Conservation (phyloP, 2,888 invertebrate genomes). For the Hirtodrosophila alboralis region DNA sequence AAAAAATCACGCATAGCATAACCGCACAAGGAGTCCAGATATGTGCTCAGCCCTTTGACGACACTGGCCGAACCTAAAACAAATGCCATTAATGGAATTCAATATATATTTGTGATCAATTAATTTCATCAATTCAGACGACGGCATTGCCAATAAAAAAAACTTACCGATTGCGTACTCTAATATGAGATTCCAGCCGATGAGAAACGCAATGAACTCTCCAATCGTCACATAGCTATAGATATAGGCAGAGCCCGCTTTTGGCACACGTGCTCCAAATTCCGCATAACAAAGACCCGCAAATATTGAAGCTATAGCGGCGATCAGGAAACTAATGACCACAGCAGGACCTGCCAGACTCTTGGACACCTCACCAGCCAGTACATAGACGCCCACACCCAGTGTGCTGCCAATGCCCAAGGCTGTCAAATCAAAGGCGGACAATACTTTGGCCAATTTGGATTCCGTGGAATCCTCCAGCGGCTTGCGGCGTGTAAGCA, state of each 20-base stretch:
- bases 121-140: conserved; percentile 50
- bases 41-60: conserved; percentile 91
- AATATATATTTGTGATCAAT: conserved; percentile 32
- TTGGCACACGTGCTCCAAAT: conserved; percentile 94
- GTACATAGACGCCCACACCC: conserved; percentile 95
- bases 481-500: conserved; percentile 84
- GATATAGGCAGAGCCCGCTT: conserved; percentile 95
- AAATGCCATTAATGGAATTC: conserved; percentile 13
- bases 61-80: conserved; percentile 90
- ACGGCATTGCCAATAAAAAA: conserved; percentile 33
- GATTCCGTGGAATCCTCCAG: conserved; percentile 83
- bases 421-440: conserved; percentile 92
- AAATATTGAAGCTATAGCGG: conserved; percentile 94
- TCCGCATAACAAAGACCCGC: conserved; percentile 96
- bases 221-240: conserved; percentile 97
- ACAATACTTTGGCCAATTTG: conserved; percentile 89
- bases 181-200: conserved; percentile 96
- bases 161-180: conserved; percentile 92
- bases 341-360: conserved; percentile 94
- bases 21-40: conserved; percentile 89
- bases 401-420: conserved; percentile 93
- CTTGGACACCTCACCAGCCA: conserved; percentile 93
- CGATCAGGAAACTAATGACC: conserved; percentile 93
- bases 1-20: conserved; percentile 88
- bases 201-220: conserved; percentile 94